Conservation (phyloP, 2,888 invertebrate genomes). For the Athrips mouffetella region DNA sequence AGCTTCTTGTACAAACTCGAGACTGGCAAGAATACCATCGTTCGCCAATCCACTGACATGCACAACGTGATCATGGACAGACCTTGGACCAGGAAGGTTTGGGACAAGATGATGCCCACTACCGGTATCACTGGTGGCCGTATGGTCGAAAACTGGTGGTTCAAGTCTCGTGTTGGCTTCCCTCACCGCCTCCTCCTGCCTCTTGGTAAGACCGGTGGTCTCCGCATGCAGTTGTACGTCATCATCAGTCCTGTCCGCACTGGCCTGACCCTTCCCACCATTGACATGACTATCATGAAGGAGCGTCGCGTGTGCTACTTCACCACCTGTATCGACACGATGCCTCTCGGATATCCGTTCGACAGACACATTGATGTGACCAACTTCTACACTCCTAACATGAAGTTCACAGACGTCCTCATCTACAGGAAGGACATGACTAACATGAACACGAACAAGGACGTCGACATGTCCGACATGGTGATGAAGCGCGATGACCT, state of each 20-base stretch:
- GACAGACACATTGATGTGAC: slow-evolving; percentile 81
- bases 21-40: slow-evolving; percentile 82
- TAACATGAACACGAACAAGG: slow-evolving; percentile 50
- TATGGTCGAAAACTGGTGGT: slow-evolving; percentile 74
- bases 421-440: slow-evolving; percentile 80
- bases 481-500: slow-evolving; percentile 65
- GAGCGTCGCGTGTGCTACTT: slow-evolving; percentile 75
- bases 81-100: slow-evolving; percentile 55
- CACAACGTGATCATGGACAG: slow-evolving; percentile 80
- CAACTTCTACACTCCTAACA: slow-evolving; percentile 81
- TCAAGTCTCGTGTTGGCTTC: slow-evolving; percentile 77
- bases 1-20: slow-evolving; percentile 80
- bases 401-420: slow-evolving; percentile 80
- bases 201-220: slow-evolving; percentile 81
- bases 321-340: slow-evolving; percentile 78
- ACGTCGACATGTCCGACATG: slow-evolving; percentile 57
- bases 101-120: slow-evolving; percentile 39
- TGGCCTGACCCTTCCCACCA: slow-evolving; percentile 59
- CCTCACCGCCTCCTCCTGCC: slow-evolving; percentile 85
- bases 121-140: slow-evolving; percentile 70
- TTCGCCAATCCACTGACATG: slow-evolving; percentile 83
- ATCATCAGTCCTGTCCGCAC: slow-evolving; percentile 77
- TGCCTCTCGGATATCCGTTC: slow-evolving; percentile 86
- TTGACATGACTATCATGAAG: slow-evolving; percentile 69
- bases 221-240: slow-evolving; percentile 81